These are phyloP conservation scores for Takifugu ocellatus DNA, from an alignment of 2,797 vertebrate species.

Conservation along the genomic window DNA sequence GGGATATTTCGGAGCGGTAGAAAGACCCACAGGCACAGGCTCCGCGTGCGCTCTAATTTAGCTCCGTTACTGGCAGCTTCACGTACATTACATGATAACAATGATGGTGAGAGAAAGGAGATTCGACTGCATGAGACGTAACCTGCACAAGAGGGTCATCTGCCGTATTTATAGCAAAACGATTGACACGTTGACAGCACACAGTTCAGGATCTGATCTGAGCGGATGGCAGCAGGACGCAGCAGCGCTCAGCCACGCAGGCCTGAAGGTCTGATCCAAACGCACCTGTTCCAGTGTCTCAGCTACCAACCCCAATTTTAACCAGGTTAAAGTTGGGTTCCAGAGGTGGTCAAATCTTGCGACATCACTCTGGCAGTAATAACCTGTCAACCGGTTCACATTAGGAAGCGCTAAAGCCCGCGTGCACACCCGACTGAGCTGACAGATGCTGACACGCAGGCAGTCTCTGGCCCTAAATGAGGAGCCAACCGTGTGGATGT, in stretches of 20 bases:
- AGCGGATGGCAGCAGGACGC: slow-evolving; percentile 43
- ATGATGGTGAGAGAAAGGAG: slow-evolving; percentile 50
- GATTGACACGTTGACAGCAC: slow-evolving; percentile 48
- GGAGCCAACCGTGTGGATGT: slow-evolving; percentile 60
- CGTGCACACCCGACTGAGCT: slow-evolving; percentile 67
- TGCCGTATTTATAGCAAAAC: slow-evolving; percentile 64
- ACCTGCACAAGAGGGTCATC: slow-evolving; percentile 55
- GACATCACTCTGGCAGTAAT: slow-evolving; percentile 66
- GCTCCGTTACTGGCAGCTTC: slow-evolving; percentile 73
- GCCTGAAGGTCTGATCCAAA: no score
- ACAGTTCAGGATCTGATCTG: slow-evolving; percentile 55
- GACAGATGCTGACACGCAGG: slow-evolving; percentile 72
- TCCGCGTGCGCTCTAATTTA: slow-evolving; percentile 57
- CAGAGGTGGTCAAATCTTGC: slow-evolving; percentile 64
- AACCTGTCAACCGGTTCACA: slow-evolving; percentile 73
- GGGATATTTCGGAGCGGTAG: slow-evolving; percentile 58
- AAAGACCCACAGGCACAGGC: slow-evolving; percentile 41
- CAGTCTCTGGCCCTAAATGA: slow-evolving; percentile 70
- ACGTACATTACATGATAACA: slow-evolving; percentile 72
- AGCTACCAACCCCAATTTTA: slow-evolving; percentile 43
- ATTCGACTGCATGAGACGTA: slow-evolving; percentile 45
- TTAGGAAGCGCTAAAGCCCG: slow-evolving; percentile 66
- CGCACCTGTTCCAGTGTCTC: slow-evolving; percentile 11
- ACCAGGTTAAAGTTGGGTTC: slow-evolving; percentile 61
- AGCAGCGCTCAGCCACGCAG: slow-evolving; percentile 9